Evolutionary conservation across 1,140 invertebrate genomes (phyloP).

Genomic region (Brachionus angularis): DNA sequence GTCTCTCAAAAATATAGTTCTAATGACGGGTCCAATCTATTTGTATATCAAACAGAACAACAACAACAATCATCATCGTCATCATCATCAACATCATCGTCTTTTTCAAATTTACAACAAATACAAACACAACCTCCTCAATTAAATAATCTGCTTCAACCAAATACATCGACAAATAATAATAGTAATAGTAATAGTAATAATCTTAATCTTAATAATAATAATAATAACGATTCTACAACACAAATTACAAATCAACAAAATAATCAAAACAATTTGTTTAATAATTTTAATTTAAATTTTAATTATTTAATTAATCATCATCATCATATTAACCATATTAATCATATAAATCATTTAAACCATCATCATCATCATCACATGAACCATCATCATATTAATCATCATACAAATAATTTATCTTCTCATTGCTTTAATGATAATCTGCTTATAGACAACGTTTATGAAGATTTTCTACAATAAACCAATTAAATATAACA

Average conservation of each 20-base stretch:
- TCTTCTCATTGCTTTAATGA: constrained; percentile 24
- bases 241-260: not conserved
- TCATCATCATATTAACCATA: constrained; percentile 16
- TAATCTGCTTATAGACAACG: constrained; percentile 30
- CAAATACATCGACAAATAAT: no score
- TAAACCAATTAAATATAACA: not conserved
- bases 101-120: not conserved
- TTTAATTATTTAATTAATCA: no score
- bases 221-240: not conserved
- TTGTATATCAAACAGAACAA: constrained; percentile 13
- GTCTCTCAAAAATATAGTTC: no score
- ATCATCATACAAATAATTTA: no score
- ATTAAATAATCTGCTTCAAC: no score
- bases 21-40: no score
- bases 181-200: no score
- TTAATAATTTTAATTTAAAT: no score
- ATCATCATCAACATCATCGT: not conserved
- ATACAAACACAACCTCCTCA: not conserved
- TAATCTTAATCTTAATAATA: no score
- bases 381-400: no score
- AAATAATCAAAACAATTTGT: no score
- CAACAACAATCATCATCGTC: constrained; percentile 5
- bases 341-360: constrained; percentile 35
- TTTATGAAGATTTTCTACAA: constrained; percentile 37
- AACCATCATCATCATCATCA: constrained; percentile 34